These are phyloP conservation scores for Drosophila anomelani DNA, from an alignment of 2,888 invertebrate species.

Conservation along the genomic window DNA sequence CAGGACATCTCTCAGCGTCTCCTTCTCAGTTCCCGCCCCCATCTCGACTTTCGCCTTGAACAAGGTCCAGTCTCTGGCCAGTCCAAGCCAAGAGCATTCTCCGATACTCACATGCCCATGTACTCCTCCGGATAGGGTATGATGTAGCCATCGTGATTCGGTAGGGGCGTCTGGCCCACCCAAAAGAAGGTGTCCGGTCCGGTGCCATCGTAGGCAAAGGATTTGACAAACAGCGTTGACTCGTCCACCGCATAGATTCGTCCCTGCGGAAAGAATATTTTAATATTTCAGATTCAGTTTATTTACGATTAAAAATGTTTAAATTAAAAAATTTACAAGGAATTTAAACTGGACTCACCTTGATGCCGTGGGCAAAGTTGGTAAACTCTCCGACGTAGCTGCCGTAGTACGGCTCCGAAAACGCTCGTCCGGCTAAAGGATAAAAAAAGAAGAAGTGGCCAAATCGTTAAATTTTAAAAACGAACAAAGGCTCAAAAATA, in stretches of 20 bases:
- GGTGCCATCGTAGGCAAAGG: slow-evolving; percentile 94
- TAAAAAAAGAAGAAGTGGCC: slow-evolving; percentile 34
- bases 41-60: slow-evolving; percentile 9
- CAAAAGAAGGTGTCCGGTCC: slow-evolving; percentile 96
- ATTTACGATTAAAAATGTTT: not conserved
- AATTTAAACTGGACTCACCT: too few relatives aligned
- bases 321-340: not conserved
- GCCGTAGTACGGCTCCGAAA: slow-evolving; percentile 90
- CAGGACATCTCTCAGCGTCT: slow-evolving; percentile 37
- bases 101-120: slow-evolving; percentile 88
- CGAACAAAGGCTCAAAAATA: slow-evolving; percentile 3
- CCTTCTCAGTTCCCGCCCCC: not conserved
- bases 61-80: slow-evolving; percentile 23
- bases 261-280: slow-evolving; percentile 86
- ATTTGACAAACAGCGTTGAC: slow-evolving; percentile 93
- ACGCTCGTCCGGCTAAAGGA: slow-evolving; percentile 79
- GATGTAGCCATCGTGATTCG: slow-evolving; percentile 92
- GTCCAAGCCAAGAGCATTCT: slow-evolving; percentile 22
- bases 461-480: slow-evolving; percentile 13
- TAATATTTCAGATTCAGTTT: not conserved
- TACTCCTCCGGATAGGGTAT: slow-evolving; percentile 95
- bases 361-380: slow-evolving; percentile 91
- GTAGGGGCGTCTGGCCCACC: slow-evolving; percentile 92
- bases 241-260: slow-evolving; percentile 95
- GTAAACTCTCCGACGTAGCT: slow-evolving; percentile 90